A percentile compares a stretch with the other conserved stretches of the same genome.
phyloP scores from a whole-genome alignment of 2,888 invertebrate species.

The Sphaeridia pumilis region DNA sequence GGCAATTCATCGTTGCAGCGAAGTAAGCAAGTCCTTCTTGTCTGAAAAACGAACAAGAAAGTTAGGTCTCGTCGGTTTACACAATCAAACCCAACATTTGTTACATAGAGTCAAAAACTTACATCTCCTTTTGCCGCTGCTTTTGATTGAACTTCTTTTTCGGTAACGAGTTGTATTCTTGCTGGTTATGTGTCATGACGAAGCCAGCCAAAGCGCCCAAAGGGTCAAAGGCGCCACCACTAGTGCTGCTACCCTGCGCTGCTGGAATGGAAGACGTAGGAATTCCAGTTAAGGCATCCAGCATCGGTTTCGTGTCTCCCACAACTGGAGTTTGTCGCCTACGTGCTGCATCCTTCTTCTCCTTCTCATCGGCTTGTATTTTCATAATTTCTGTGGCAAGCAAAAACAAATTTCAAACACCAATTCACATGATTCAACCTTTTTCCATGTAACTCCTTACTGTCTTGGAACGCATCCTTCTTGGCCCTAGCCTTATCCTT shows the following conservation, averaged over 20 bases:
- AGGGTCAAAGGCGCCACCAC: not conserved
- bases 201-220: slow-evolving; percentile 8
- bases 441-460: slow-evolving; percentile 1
- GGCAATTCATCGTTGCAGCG: slow-evolving; percentile 6
- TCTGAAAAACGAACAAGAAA: slow-evolving; percentile 3
- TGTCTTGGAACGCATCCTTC: slow-evolving; percentile 9
- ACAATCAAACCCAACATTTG: not conserved
- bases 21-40: slow-evolving; percentile 12
- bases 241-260: not conserved
- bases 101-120: slow-evolving; percentile 1
- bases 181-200: slow-evolving; percentile 5
- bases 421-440: not conserved
- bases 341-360: slow-evolving; percentile 11
- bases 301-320: slow-evolving; percentile 13
- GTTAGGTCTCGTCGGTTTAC: not conserved
- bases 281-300: slow-evolving; percentile 4
- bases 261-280: not conserved
- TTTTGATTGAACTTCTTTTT: slow-evolving; percentile 8
- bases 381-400: slow-evolving; percentile 8
- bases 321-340: slow-evolving; percentile 9
- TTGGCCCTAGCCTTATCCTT: slow-evolving; percentile 8
- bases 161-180: slow-evolving; percentile 8
- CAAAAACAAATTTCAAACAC: not conserved
- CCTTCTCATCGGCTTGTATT: slow-evolving; percentile 3
- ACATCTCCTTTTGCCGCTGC: slow-evolving; percentile 12